phyloP scores from a whole-genome alignment of 2,113 vertebrate genomes.

The Brachypodius melanocephalos region DNA sequence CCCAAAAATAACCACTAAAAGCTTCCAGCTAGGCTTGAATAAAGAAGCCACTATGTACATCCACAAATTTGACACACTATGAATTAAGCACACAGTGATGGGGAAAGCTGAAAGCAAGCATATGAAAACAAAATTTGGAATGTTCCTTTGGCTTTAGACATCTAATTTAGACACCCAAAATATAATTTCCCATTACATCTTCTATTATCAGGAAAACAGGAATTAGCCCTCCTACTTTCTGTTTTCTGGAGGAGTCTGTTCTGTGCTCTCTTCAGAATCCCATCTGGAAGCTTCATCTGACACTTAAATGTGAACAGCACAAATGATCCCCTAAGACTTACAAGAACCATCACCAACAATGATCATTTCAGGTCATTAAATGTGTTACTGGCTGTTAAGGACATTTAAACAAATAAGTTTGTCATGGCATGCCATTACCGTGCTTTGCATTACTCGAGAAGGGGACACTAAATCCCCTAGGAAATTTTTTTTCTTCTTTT shows the following conservation, averaged over 20 bases:
- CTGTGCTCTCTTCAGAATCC: neutral
- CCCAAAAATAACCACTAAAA: conserved; percentile 10
- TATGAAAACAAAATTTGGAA: neutral
- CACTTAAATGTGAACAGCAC: neutral
- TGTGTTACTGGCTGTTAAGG: neutral
- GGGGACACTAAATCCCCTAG: neutral
- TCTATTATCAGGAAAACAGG: neutral
- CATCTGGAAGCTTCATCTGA: neutral
- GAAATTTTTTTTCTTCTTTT: neutral
- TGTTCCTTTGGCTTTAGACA: neutral
- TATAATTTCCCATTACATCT: neutral
- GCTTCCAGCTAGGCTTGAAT: neutral
- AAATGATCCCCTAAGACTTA: neutral
- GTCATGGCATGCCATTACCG: neutral
- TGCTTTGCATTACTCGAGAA: neutral
- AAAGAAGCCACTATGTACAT: neutral
- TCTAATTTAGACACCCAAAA: neutral
- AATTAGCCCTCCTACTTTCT: neutral
- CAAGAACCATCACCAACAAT: neutral
- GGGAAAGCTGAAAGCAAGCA: neutral
- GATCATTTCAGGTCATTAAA: neutral
- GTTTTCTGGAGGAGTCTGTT: neutral
- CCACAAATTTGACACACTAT: neutral
- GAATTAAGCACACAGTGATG: neutral
- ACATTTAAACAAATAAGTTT: neutral